phyloP scores from a whole-genome alignment of 2,113 vertebrate species.

The Corvus moneduloides region DNA sequence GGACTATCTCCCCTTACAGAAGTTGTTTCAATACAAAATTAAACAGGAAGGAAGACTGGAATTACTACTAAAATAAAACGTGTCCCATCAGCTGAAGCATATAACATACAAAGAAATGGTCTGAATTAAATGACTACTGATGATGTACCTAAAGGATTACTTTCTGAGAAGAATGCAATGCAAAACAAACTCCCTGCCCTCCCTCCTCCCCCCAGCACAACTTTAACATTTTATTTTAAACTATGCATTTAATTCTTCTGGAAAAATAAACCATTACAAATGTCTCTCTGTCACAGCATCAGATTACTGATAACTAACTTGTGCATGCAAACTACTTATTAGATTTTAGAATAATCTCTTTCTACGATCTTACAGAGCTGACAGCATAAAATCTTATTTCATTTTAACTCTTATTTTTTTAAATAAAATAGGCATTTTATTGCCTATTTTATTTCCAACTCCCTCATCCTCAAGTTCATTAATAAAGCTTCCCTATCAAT shows the following conservation, averaged over 20 bases:
- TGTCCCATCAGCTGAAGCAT: not conserved
- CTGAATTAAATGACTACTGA: not conserved
- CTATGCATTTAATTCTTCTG: not conserved
- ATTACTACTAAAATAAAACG: not conserved
- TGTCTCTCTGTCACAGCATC: not conserved
- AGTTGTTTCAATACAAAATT: not conserved
- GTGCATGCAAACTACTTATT: not conserved
- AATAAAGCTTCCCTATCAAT: not conserved
- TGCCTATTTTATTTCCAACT: not conserved
- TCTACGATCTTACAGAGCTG: not conserved
- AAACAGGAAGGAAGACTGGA: not conserved
- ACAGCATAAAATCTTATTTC: not conserved
- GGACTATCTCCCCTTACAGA: not conserved
- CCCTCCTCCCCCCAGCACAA: rapidly evolving
- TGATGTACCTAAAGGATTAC: not conserved
- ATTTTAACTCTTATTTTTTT: not conserved
- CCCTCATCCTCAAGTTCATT: not conserved
- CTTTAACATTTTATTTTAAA: not conserved
- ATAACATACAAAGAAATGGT: not conserved
- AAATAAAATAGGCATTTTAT: not conserved
- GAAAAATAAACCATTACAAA: slow-evolving; percentile 15
- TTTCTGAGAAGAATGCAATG: not conserved
- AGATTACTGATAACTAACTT: not conserved
- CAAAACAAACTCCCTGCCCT: not conserved
- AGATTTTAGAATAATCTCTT: not conserved